Conservation (phyloP, 2,797 vertebrate genomes). For the Eospalax fontanierii region DNA sequence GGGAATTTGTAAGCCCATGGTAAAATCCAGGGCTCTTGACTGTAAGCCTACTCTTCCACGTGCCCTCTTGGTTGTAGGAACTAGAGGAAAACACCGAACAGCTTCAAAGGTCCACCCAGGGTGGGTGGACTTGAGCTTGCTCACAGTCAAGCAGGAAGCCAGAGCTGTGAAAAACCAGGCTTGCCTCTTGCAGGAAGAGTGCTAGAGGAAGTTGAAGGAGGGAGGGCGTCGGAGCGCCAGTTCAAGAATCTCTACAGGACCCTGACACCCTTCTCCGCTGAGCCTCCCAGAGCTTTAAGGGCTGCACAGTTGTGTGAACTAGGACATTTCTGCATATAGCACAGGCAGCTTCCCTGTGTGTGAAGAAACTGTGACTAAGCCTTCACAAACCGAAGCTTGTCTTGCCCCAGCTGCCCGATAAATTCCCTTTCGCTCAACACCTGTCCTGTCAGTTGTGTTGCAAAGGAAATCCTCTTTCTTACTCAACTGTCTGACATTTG, state of each 20-base stretch:
- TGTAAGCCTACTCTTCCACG: neutral
- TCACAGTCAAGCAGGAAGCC: neutral
- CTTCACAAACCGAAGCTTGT: neutral
- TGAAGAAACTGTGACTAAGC: conserved; percentile 27
- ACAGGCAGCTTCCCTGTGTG: neutral
- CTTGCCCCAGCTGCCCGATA: conserved; percentile 15
- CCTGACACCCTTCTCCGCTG: neutral
- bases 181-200: neutral
- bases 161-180: neutral
- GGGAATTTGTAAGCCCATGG: neutral
- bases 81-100: neutral
- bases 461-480: conserved; percentile 76
- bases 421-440: conserved; percentile 47
- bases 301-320: neutral
- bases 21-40: neutral
- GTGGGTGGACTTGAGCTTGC: neutral
- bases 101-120: neutral
- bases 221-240: neutral
- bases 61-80: neutral
- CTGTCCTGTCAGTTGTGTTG: conserved; percentile 49
- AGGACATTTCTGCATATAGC: neutral
- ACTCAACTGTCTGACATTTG: conserved; percentile 35
- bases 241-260: neutral
- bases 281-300: neutral
- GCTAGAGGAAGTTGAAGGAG: neutral